These are phyloP conservation scores for Helarctos malayanus DNA, from an alignment of 2,797 vertebrate genomes.

Conservation along the genomic window DNA sequence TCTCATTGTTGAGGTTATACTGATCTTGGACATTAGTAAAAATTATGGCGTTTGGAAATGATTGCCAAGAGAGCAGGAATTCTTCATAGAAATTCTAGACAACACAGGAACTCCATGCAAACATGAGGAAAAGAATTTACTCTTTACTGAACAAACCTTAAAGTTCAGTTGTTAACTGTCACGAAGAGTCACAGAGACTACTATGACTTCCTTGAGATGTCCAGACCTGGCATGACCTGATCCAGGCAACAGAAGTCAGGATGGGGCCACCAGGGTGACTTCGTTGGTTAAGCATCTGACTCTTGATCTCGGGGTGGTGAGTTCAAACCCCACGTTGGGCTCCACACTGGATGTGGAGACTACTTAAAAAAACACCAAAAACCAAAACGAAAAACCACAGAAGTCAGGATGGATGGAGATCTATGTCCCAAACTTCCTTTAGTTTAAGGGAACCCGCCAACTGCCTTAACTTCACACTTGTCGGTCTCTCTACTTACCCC, in stretches of 20 bases:
- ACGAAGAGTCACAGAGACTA: neutral
- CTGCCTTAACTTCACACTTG: neutral
- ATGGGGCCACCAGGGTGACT: neutral
- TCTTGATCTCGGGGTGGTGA: neutral
- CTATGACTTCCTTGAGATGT: neutral
- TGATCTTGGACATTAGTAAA: neutral
- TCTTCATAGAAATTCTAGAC: slow-evolving; percentile 51
- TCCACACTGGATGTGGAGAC: neutral
- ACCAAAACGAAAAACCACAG: neutral
- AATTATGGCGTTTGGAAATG: neutral
- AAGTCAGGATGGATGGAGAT: neutral
- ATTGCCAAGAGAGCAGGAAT: slow-evolving; percentile 10
- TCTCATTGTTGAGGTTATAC: neutral
- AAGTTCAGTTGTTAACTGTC: neutral
- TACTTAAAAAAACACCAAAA: neutral
- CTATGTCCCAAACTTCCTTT: neutral
- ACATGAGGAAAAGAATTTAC: neutral
- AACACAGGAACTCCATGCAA: neutral
- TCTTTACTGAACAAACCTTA: neutral
- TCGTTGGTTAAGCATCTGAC: neutral
- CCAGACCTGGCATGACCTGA: neutral
- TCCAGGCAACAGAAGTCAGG: neutral
- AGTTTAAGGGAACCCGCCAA: neutral
- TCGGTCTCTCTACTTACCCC: neutral
- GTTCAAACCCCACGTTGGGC: neutral